A percentile compares a stretch with the other conserved stretches of the same genome.
Evolutionary conservation across 2,888 invertebrate genomes (phyloP).

Genomic region (Eupithecia insigniata): DNA sequence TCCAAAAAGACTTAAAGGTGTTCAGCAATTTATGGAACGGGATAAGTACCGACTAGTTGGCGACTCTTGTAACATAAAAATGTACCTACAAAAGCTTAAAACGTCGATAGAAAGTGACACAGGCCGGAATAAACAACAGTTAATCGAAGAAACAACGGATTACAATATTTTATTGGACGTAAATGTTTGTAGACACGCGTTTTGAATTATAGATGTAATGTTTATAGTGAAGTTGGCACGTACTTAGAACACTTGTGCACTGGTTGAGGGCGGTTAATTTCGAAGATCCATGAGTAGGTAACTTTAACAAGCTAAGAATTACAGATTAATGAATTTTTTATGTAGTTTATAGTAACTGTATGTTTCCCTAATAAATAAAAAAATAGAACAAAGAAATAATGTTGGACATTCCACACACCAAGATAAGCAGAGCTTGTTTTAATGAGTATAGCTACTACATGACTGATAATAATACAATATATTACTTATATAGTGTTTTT

Average conservation of each 20-base stretch:
- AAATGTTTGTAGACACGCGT: slow-evolving; percentile 39
- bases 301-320: too few relatives aligned
- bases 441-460: too few relatives aligned
- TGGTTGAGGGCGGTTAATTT: neutral
- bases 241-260: neutral
- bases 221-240: neutral
- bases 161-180: slow-evolving; percentile 29
- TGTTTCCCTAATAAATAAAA: too few relatives aligned
- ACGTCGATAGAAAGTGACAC: slow-evolving; percentile 12
- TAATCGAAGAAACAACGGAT: slow-evolving; percentile 22
- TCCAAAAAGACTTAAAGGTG: neutral
- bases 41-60: neutral
- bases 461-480: too few relatives aligned
- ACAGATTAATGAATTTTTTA: too few relatives aligned
- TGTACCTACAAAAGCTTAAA: neutral
- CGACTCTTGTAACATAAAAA: neutral
- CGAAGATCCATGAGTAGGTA: too few relatives aligned
- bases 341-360: too few relatives aligned
- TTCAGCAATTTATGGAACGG: neutral
- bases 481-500: too few relatives aligned
- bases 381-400: too few relatives aligned
- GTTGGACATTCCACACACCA: too few relatives aligned
- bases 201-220: neutral
- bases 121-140: slow-evolving; percentile 13
- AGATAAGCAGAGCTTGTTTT: too few relatives aligned